These are phyloP conservation scores for Plemyria rubiginata DNA, from an alignment of 2,888 invertebrate genomes.

Conservation along the genomic window DNA sequence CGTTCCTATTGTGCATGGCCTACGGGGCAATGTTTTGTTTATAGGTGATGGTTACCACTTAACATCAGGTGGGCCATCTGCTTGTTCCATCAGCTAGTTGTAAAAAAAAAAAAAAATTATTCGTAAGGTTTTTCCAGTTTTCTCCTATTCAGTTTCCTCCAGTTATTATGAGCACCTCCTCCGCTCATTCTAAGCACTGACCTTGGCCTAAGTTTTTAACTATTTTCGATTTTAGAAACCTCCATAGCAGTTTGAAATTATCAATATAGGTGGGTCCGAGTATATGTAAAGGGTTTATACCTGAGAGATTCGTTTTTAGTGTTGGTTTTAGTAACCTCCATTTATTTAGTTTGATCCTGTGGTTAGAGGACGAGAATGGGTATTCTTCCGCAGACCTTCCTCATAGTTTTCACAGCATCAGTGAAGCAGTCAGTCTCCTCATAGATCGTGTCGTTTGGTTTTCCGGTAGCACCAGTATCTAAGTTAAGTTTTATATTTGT, in stretches of 20 bases:
- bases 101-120: too few relatives aligned
- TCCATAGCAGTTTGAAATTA: neutral
- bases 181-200: neutral
- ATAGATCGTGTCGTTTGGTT: neutral
- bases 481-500: too few relatives aligned
- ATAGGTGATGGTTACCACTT: too few relatives aligned
- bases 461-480: conserved; percentile 19
- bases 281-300: too few relatives aligned
- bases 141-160: too few relatives aligned
- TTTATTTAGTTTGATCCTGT: neutral
- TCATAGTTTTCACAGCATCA: neutral
- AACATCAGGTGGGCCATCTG: too few relatives aligned
- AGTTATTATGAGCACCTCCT: neutral
- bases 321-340: neutral
- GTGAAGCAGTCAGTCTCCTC: neutral
- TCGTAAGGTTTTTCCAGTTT: too few relatives aligned
- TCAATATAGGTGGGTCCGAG: too few relatives aligned
- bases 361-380: neutral
- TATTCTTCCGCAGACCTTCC: neutral
- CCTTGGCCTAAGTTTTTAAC: neutral
- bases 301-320: neutral
- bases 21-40: too few relatives aligned
- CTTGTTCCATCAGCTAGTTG: too few relatives aligned
- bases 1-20: too few relatives aligned
- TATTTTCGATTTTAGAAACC: neutral